Evolutionary conservation across 2,797 vertebrate genomes (phyloP).

Genomic region (Choloepus didactylus): DNA sequence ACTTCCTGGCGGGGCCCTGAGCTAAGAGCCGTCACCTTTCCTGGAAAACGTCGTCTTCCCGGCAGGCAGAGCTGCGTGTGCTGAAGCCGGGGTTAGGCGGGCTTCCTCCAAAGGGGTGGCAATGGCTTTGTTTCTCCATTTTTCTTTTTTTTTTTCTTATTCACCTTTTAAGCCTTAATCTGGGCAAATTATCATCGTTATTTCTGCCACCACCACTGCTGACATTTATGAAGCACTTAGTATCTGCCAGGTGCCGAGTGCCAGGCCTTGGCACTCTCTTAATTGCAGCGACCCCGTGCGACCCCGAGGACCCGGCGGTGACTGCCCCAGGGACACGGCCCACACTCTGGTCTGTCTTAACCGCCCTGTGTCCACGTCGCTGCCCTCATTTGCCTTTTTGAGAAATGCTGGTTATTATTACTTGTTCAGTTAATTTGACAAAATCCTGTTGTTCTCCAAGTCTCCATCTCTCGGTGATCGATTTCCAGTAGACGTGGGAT

Average conservation of each 20-base stretch:
- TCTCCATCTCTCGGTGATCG: accelerated
- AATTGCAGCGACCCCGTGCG: no score
- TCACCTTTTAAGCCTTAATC: neutral
- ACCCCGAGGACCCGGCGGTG: neutral
- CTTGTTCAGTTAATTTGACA: accelerated
- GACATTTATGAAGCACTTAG: accelerated
- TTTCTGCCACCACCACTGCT: accelerated
- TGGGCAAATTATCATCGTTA: no score
- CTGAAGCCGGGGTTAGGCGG: accelerated
- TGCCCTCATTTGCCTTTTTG: neutral
- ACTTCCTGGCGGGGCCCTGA: accelerated
- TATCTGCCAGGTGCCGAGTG: accelerated
- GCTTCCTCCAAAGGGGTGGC: neutral
- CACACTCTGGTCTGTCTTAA: neutral
- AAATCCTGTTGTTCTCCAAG: accelerated
- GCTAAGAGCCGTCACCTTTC: neutral
- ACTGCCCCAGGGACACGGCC: accelerated
- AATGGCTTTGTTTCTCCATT: neutral
- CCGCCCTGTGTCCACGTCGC: accelerated
- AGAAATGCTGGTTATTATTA: accelerated
- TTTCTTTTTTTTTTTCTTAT: neutral
- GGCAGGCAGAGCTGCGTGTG: accelerated
- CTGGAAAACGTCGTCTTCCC: accelerated
- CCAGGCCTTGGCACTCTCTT: no score
- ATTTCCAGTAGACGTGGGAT: accelerated